Conservation (phyloP, 2,888 invertebrate genomes). For the Atrina japonica region DNA sequence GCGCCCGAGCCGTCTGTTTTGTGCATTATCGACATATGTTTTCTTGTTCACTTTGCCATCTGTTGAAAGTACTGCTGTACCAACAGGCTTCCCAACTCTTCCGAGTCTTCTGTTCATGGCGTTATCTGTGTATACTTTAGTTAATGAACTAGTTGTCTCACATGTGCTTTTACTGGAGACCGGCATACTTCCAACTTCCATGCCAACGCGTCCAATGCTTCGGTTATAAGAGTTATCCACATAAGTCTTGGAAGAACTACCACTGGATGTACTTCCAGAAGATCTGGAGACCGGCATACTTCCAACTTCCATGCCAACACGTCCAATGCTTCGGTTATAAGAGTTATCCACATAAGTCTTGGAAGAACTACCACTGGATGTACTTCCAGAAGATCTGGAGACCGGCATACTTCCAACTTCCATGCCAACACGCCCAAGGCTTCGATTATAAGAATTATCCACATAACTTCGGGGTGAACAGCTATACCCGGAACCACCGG, state of each 20-base stretch:
- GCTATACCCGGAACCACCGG: background rate
- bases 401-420: constrained; percentile 35
- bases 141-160: background rate
- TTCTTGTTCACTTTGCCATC: background rate
- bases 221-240: constrained; percentile 43
- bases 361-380: background rate
- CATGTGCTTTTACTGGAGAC: background rate
- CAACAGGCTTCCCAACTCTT: constrained; percentile 38
- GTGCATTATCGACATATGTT: constrained; percentile 46
- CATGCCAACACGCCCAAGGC: constrained; percentile 41
- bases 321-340: constrained; percentile 19
- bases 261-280: background rate
- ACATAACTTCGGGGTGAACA: constrained; percentile 19
- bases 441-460: constrained; percentile 39
- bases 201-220: constrained; percentile 40
- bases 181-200: constrained; percentile 37
- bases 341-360: constrained; percentile 33
- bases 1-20: constrained; percentile 41
- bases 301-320: constrained; percentile 31
- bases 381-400: constrained; percentile 16
- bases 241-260: constrained; percentile 22
- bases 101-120: constrained; percentile 29
- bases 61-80: constrained; percentile 22
- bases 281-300: constrained; percentile 12
- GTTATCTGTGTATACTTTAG: constrained; percentile 28